Evolutionary conservation across 92 coral and sea anemone species (phyloP).

Genomic region (Virgularia gustaviana): DNA sequence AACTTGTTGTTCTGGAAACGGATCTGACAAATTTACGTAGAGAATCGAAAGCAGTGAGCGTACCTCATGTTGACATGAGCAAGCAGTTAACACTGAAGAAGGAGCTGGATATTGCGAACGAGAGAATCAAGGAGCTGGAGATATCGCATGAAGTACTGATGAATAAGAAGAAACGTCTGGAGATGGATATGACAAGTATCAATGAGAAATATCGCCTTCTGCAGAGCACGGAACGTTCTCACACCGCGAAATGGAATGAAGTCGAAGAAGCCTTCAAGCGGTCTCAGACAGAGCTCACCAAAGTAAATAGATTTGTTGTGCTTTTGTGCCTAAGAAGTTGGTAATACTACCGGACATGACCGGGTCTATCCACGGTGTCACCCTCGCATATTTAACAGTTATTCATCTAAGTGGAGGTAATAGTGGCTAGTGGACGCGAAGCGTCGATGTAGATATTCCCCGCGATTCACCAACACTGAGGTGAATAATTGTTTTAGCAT

Average conservation of each 20-base stretch:
- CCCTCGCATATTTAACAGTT: no score
- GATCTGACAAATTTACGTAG: conserved; percentile 53
- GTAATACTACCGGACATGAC: no score
- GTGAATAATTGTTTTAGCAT: no score
- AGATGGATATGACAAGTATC: conserved; percentile 61
- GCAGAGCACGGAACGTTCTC: conserved; percentile 58
- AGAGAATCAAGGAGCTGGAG: conserved; percentile 59
- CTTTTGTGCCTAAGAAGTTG: no score
- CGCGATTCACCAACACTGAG: no score
- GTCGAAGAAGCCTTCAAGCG: conserved; percentile 67
- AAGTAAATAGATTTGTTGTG: not conserved
- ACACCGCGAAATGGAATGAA: conserved; percentile 54
- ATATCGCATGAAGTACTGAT: conserved; percentile 55
- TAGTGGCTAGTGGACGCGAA: no score
- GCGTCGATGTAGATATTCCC: no score
- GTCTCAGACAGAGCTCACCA: conserved; percentile 17
- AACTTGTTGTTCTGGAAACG: conserved; percentile 57
- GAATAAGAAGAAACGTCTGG: conserved; percentile 58
- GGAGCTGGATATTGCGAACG: conserved; percentile 59
- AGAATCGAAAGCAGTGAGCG: conserved; percentile 8
- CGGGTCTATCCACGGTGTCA: no score
- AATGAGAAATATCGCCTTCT: conserved; percentile 50
- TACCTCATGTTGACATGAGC: not conserved
- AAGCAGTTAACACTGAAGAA: conserved; percentile 45
- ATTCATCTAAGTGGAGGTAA: no score